Evolutionary conservation across 2,888 invertebrate genomes (phyloP), one percentile per base, ranked within the genome.

Genomic region (Gastrophysa polygoni): DNA sequence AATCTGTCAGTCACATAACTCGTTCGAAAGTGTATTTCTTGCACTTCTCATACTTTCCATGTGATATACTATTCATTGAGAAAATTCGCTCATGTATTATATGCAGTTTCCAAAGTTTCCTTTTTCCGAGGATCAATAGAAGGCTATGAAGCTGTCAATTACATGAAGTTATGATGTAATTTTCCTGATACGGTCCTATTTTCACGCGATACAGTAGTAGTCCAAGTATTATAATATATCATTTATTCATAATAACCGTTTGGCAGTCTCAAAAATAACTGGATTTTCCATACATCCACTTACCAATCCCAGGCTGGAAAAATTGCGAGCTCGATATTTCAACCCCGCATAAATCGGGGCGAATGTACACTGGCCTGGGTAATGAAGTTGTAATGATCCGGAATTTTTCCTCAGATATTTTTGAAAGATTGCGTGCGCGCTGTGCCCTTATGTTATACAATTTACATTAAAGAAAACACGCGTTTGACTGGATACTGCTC

Each of bases 381-480:
- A 64, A 67, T 67, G 58, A 62, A 67, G 64, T 67, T 67, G 64
- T 67, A 64, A 59, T 67, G 64, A 67, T 60, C 60, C 61, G 64
- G 43, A 46, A 67, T 60, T 58, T 58, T 63, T 66, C 51, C 55
- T 34, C 46, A 49, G 51, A 57, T 64, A 62, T 67, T 61, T 64
- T 50, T 21, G 47, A 59, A 51, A 59, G 29, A 55, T 70, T 63
- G 71, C 71, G 71, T 72, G 71, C 21, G n/a, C 44, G 56, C 56
- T 44, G 20, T 56, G 58, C 57, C 49, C 68, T 60, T 62, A 66
- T 63, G 62, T 66, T 68, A 68, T 68, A 63, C 62, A 63, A 55
- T 68, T 66, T 64, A 69, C 68, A 71, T 71, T 68, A 70, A 62
- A 69, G 65, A 67, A 68, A 71, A 72, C 68, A 68, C 67, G 65